phyloP scores from a whole-genome alignment of 2,888 invertebrate species.

The Dicyrtomina minuta region DNA sequence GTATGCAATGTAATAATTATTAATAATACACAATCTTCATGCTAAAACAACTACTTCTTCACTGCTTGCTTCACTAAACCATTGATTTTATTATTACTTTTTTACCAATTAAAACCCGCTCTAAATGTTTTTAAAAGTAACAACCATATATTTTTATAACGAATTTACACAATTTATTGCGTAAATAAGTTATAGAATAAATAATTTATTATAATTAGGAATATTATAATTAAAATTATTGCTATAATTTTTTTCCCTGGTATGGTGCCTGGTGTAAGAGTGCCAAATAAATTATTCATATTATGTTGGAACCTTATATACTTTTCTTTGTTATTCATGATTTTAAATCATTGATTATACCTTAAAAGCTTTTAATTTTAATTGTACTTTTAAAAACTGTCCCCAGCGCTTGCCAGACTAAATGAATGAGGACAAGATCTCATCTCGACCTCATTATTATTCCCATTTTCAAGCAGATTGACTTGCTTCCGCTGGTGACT shows the following conservation, averaged over 20 bases:
- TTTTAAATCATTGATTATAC: background rate
- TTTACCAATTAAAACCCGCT: too few species aligned
- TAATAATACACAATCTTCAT: too few species aligned
- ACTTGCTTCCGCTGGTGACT: too few species aligned
- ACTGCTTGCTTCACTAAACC: too few species aligned
- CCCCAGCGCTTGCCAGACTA: too few species aligned
- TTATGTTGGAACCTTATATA: background rate
- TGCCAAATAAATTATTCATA: background rate
- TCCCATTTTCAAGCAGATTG: too few species aligned
- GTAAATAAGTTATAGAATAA: background rate
- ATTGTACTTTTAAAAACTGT: conserved; percentile 3
- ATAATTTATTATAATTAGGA: background rate
- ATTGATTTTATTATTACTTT: too few species aligned
- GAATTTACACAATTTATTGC: background rate
- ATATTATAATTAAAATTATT: background rate
- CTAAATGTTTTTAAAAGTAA: too few species aligned
- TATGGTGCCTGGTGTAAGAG: background rate
- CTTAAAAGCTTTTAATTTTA: background rate
- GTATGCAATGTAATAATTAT: too few species aligned
- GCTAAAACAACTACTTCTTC: too few species aligned
- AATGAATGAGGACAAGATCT: too few species aligned
- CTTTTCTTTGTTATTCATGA: background rate
- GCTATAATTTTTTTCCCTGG: background rate
- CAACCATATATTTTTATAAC: background rate
- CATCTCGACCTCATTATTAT: too few species aligned